Evolutionary conservation across 1,140 invertebrate genomes (phyloP), one percentile per base, ranked within the genome.

Genomic region (Drosophila lacertosa): DNA sequence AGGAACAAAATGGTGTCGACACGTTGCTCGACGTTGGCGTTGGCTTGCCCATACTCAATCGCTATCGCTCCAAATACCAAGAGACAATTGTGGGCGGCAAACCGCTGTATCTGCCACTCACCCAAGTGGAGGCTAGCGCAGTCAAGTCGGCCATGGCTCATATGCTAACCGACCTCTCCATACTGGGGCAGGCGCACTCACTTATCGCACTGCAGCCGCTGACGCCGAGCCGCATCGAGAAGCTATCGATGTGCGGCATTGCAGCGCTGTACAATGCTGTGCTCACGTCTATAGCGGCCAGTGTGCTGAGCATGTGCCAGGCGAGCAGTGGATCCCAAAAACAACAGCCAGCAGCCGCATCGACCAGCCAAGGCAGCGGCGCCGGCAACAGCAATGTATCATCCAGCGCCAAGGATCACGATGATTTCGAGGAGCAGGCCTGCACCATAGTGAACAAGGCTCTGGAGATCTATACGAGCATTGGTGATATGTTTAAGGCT

Each of bases 181-280:
- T 98, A 44, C 94, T 97, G 33, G 95, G 95, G 81, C 94, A 95
- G 72, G 96, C 97, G 1, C 93, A 98, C 59, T 96, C 95, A 11
- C 91, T 98, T 55, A 97, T 97, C 1, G 66, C 63, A 0, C 90
- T 98, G 20, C 97, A 98, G 91, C 97, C 97, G 0, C 92, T 98
- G 44, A 97, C 95, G 4, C 93, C 95, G 0, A 94, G 94, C 3
- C 95, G 97, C 81, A 93, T 98, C 48, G 94, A 95, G 39, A 96
- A 97, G 84, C 92, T 98, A 22, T 96, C 94, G 0, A 91, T 93
- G n/a, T 89, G 96, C 9, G 96, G 93, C 73, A 95, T 94, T 92
- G 96, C 93, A 81, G 97, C 94, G 92, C 92, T 95, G 57, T 96
- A 59, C 96, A 96, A 92, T 90, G 98, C 32, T 94, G 97, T 91